phyloP scores from a whole-genome alignment of 2,113 vertebrate species.

The Misgurnus mizolepis region DNA sequence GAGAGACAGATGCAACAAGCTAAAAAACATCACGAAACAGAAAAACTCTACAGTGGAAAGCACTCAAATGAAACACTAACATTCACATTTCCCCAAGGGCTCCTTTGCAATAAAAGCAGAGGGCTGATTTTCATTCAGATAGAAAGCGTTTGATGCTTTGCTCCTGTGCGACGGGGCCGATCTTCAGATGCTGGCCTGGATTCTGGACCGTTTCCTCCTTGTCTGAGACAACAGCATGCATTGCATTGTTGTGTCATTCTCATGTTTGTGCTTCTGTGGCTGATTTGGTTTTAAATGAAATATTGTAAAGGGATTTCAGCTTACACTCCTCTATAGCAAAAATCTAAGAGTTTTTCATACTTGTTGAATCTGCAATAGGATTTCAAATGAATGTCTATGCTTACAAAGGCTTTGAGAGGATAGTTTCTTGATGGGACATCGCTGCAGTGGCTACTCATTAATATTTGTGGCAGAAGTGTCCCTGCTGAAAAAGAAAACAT shows the following conservation, averaged over 20 bases:
- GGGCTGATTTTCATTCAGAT: conserved; percentile 66
- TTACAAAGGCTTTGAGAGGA: background rate
- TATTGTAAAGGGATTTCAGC: conserved; percentile 61
- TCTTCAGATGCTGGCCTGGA: conserved; percentile 60
- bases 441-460: background rate
- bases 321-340: conserved; percentile 44
- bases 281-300: conserved; percentile 63
- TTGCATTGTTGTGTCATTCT: conserved; percentile 64
- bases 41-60: conserved; percentile 40
- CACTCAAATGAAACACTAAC: conserved; percentile 55
- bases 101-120: conserved; percentile 56
- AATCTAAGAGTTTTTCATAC: conserved; percentile 23
- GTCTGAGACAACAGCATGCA: conserved; percentile 59
- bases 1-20: conserved; percentile 20
- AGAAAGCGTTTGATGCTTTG: conserved; percentile 51
- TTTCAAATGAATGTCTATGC: background rate
- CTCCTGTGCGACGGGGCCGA: conserved; percentile 45
- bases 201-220: conserved; percentile 58
- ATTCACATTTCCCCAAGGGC: conserved; percentile 55
- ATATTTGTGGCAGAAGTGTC: background rate
- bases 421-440: conserved; percentile 8
- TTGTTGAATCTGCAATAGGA: background rate
- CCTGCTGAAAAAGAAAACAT: background rate
- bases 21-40: background rate
- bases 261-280: conserved; percentile 47